These are phyloP conservation scores for Lichenostomus cassidix DNA, from an alignment of 2,113 vertebrate species.

Conservation along the genomic window DNA sequence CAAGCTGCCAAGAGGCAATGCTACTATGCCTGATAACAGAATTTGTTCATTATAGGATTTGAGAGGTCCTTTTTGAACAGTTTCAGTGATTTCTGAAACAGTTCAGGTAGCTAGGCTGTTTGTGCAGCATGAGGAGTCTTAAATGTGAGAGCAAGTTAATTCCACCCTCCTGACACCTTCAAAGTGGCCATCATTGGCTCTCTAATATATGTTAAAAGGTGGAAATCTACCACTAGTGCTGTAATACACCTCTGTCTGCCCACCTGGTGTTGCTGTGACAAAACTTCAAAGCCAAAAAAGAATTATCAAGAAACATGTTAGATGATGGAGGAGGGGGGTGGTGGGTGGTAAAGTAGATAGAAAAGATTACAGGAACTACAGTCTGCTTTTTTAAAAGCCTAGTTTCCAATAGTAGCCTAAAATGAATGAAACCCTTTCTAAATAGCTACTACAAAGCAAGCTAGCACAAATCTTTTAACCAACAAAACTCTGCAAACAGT, in stretches of 20 bases:
- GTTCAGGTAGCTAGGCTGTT: background rate
- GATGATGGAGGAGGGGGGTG: background rate
- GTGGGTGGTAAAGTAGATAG: background rate
- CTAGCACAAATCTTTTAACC: background rate
- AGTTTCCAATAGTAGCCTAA: background rate
- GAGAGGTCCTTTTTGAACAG: background rate
- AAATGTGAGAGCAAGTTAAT: background rate
- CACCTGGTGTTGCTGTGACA: background rate
- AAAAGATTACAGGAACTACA: background rate
- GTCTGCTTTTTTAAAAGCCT: background rate
- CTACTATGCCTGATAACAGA: background rate
- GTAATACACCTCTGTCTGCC: background rate
- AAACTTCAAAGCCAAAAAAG: background rate
- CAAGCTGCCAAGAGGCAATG: background rate
- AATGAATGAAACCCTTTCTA: background rate
- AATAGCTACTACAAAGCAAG: background rate
- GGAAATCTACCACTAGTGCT: background rate
- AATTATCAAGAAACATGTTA: background rate
- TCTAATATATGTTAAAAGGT: background rate
- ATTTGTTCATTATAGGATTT: background rate
- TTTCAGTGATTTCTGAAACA: background rate
- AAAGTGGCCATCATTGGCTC: background rate
- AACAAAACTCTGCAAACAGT: background rate
- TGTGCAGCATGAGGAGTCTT: background rate
- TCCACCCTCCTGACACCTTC: background rate